Evolutionary conservation across 2,797 vertebrate genomes (phyloP), one percentile per base, ranked within the genome.

Genomic region (Melopsittacus undulatus): DNA sequence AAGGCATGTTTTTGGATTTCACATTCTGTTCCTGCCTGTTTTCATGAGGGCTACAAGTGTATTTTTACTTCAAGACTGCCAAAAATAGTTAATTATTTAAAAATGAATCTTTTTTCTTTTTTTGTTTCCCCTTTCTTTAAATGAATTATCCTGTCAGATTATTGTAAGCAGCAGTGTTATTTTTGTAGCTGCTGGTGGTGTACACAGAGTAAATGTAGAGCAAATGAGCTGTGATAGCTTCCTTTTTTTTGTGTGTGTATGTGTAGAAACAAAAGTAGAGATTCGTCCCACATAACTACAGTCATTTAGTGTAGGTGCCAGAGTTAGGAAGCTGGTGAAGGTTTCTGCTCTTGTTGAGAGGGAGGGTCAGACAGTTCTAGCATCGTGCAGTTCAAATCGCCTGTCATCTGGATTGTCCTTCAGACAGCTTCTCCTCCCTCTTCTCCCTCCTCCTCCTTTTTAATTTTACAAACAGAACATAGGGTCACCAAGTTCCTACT

Each of bases 21-120:
- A 87, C 69, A 30, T 94, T 85, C 86, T 94, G 91, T 96, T 93
- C 94, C 64, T 84, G 68, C 49, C 74, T 89, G 74, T 74, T 95
- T 92, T 91, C n/a, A 21, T 76, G 43, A 87, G 77, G 82, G 10
- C 89, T 96, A 11, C 63, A 83, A 90, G 61, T 82, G 32, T 54
- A 46, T 80, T 94, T 91, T 87, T 96, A 38, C 96, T 95, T 94
- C 6, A 29, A 83, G 91, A 80, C 38, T 59, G 67, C 56, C 77
- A 82, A 87, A 95, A 90, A 87, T 85, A 95, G 74, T 79, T 30
- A 30, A 40, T 90, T 92, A 64, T 19, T 72, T 90, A 17, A 79
- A 81, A 94, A 93, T 21, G 0, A 74, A 54, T 79, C 38, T 6
- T 79, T 83, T 87, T 61, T 7, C 22, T 7, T 36, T 57, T 42